Conservation (phyloP, 2,888 invertebrate species). For the Athrips mouffetella region DNA sequence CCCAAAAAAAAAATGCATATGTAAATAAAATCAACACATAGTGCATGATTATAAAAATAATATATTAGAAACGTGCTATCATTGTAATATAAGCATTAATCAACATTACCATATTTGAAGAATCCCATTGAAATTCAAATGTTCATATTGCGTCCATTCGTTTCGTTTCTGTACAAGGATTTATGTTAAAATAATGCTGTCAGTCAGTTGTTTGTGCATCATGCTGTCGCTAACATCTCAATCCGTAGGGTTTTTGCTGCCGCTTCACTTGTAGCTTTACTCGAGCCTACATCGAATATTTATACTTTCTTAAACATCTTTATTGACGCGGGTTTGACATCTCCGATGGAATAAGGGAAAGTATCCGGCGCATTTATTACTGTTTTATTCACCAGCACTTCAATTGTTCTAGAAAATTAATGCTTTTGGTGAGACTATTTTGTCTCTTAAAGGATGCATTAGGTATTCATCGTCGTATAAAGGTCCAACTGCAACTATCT, state of each 20-base stretch:
- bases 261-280: conserved; percentile 55
- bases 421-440: conserved; percentile 19
- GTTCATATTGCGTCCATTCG: conserved; percentile 67
- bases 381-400: conserved; percentile 31
- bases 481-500: conserved; percentile 7
- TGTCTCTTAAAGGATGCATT: conserved; percentile 11
- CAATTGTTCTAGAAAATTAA: conserved; percentile 22
- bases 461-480: conserved; percentile 10
- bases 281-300: conserved; percentile 65
- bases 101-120: conserved; percentile 60
- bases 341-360: conserved; percentile 52
- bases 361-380: conserved; percentile 48
- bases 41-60: conserved; percentile 30
- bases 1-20: too few relatives aligned
- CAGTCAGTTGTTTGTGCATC: conserved; percentile 73
- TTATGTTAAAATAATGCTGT: conserved; percentile 75
- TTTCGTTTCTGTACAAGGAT: conserved; percentile 70
- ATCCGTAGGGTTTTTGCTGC: conserved; percentile 68
- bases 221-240: conserved; percentile 75
- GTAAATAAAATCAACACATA: neutral
- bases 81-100: conserved; percentile 61
- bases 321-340: conserved; percentile 71
- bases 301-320: conserved; percentile 71
- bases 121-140: conserved; percentile 73
- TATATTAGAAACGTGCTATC: conserved; percentile 53